Base-by-base conservation (phyloP, 2,888 invertebrate genomes). In the Eremobia ochroleuca region DNA sequence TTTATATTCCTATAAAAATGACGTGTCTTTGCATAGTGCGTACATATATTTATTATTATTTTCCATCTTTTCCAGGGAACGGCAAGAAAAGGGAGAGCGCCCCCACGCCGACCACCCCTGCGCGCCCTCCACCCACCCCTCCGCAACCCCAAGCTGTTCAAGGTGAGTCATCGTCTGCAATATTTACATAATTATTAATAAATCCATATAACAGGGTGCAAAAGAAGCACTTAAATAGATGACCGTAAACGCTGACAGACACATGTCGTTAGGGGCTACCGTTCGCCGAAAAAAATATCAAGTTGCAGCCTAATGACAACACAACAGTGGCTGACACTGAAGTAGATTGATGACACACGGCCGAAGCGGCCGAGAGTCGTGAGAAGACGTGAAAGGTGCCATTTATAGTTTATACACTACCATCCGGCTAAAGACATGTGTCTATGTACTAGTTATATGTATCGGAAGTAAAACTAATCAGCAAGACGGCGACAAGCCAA, bases 41-140 rank as follows among this genome's bases (percentile, higher is more conserved):
- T 55, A 25, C 25, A 43, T 11, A n/a, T 82, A 83, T 71, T 88
- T 67, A 89, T 74, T 21, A 68, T 78, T 68, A 31, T 73, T 85
- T 85, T 83, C 64, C 78, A 58, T 91, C 83, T 88, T 87, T 95
- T 96, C 77, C 95, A 97, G 97, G 97, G 93, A 97, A 96, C 93
- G 96, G 96, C 86, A 97, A 97, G 93, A 97, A 97, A 94, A 93
- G 97, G 91, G 97, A 97, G 79, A 95, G 93, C 90, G 93, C 91
- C 88, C 93, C 95, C 40, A 92, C 95, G 80, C 94, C 95, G 71
- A 90, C 92, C 28, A 94, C 94, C 85, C 94, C 94, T 52, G 93
- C 93, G 76, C 95, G 95, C 43, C 93, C 95, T 52, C 91, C 94
- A 31, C 90, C 94, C 71, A 91, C 95, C 55, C 94, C 95, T 40